phyloP scores from a whole-genome alignment of 2,888 invertebrate species.

The Leistus spinibarbis region DNA sequence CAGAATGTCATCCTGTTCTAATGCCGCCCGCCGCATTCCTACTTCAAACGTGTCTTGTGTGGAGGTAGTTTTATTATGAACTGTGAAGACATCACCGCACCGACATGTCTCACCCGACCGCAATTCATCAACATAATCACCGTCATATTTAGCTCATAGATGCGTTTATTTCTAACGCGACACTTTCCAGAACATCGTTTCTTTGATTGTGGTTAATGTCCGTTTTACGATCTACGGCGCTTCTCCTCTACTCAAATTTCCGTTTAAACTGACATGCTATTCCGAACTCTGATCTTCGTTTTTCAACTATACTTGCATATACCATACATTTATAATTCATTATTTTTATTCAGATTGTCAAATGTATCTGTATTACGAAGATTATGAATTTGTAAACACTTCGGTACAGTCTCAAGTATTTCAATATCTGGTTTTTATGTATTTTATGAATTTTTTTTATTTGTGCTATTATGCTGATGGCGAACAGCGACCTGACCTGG shows the following conservation, averaged over 20 bases:
- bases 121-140: background rate
- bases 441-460: too few species aligned
- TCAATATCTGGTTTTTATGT: too few species aligned
- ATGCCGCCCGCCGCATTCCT: constrained; percentile 9
- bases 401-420: too few species aligned
- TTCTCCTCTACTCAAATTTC: background rate
- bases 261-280: background rate
- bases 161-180: background rate
- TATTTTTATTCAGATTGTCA: too few species aligned
- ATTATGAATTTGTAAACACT: too few species aligned
- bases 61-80: background rate
- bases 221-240: background rate
- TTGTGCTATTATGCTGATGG: too few species aligned
- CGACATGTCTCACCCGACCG: background rate
- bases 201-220: background rate
- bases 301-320: constrained; percentile 13
- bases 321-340: too few species aligned
- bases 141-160: background rate
- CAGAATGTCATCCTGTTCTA: constrained; percentile 32
- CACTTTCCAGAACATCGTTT: background rate
- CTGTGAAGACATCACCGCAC: too few species aligned
- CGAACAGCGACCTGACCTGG: too few species aligned
- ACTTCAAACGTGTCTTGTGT: background rate
- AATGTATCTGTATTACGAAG: too few species aligned
- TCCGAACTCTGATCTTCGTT: constrained; percentile 7